A percentile compares a stretch with the other conserved stretches of the same genome.
phyloP scores from a whole-genome alignment of 2,888 invertebrate species.

The Archaeoteleia sp. region DNA sequence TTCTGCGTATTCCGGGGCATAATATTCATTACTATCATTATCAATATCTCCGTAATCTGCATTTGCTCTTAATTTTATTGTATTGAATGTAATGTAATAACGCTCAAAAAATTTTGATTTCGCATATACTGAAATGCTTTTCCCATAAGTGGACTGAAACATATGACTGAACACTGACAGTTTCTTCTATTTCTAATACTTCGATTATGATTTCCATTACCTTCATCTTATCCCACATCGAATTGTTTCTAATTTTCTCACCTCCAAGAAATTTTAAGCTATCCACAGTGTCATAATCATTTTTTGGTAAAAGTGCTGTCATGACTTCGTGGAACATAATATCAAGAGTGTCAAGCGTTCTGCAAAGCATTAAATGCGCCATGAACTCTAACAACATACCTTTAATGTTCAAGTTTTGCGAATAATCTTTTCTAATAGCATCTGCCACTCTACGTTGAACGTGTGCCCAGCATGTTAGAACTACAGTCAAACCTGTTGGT shows the following conservation, averaged over 20 bases:
- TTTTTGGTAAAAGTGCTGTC: constrained; percentile 13
- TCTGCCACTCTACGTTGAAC: constrained; percentile 40
- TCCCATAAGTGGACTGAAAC: background rate
- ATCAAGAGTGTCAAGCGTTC: constrained; percentile 29
- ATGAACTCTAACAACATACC: constrained; percentile 43
- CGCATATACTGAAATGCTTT: constrained; percentile 14
- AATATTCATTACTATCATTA: constrained; percentile 14
- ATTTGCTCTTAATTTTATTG: background rate
- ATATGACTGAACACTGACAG: background rate
- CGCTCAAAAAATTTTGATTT: constrained; percentile 32
- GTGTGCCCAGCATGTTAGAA: constrained; percentile 47
- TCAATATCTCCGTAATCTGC: background rate
- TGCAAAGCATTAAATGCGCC: constrained; percentile 26
- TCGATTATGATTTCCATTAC: background rate
- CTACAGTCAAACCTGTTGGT: constrained; percentile 11
- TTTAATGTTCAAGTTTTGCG: constrained; percentile 24
- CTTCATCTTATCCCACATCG: background rate
- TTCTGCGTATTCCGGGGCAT: constrained; percentile 39
- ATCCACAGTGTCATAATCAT: constrained; percentile 3
- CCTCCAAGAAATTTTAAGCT: constrained; percentile 9
- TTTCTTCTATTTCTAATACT: background rate
- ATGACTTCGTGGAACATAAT: constrained; percentile 30
- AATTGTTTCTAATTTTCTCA: constrained; percentile 4
- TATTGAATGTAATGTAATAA: background rate
- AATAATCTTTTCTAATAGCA: constrained; percentile 15